Evolutionary conservation across 2,888 invertebrate species (phyloP), one percentile per base, ranked within the genome.

Genomic region (Rotaria macrura): DNA sequence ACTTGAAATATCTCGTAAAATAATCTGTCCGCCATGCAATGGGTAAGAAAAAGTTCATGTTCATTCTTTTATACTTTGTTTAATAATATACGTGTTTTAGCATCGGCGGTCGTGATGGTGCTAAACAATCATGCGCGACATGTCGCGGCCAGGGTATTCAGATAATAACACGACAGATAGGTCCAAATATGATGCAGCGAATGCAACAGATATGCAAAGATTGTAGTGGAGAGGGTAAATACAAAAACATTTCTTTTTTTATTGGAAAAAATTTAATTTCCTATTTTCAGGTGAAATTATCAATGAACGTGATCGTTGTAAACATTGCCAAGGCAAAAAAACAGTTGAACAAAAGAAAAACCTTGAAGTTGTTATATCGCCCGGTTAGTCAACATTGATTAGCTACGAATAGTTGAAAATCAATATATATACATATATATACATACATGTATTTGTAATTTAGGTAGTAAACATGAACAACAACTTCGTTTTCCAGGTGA

Each of bases 381-480:
- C 95, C 89, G 96, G 96, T 54, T 95, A 95, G 94, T 93, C 93
- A 87, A 94, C 96, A 17, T 12, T 17, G 14, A 52, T 52, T 94
- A 94, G 89, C 94, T 95, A 90, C 95, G 94, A 91, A 94, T 97
- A 87, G 93, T 93, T 29, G 47, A 47, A 72, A 72, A 72, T 34
- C 20, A 29, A 38, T 17, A 43, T 38, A 47, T 52, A n/a, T n/a
- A n/a, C n/a, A n/a, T n/a, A n/a, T n/a, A n/a, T n/a, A n/a, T n/a
- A n/a, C n/a, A n/a, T n/a, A n/a, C n/a, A n/a, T n/a, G n/a, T n/a
- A n/a, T n/a, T n/a, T n/a, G n/a, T 65, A 12, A 17, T 86, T 57
- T 87, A 92, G 96, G 98, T 86, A 97, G 97, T 96, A 93, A 93
- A 84, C 96, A 97, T 89, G 94, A 94, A 89, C 94, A 95, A 90